Evolutionary conservation across 2,888 invertebrate species (phyloP), one percentile per base, ranked within the genome.

Genomic region (Idaea straminata): DNA sequence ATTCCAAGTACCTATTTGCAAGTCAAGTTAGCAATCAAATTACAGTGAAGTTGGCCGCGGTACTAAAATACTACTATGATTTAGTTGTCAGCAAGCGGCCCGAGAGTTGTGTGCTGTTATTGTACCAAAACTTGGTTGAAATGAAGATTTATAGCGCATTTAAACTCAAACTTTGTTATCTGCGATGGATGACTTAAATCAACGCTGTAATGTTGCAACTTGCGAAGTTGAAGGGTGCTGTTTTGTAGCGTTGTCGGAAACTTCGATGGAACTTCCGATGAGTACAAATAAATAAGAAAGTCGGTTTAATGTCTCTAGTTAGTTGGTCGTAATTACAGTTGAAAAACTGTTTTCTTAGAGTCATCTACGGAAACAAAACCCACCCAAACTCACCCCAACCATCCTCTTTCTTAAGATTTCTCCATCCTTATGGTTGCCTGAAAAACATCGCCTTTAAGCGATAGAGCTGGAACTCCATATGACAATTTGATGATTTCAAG

Each of bases 181-280:
- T 47, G 47, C 47, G 47, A 47, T 47, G 47, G 47, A 47, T 47
- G 13, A 47, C 47, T 47, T 47, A 13, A 47, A 47, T 47, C 47
- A 47, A 47, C 47, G 47, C 47, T 47, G 47, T 47, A 47, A 47
- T 47, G 47, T 47, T 47, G 47, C 47, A 13, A 47, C 7, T 47
- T 47, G 47, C 47, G 47, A 47, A 47, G 47, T 47, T 47, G 47
- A 47, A 47, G 47, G 47, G 47, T 47, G 47, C 47, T 47, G 47
- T 47, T 47, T 47, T 47, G 47, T 47, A 47, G 47, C 47, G 13
- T 7, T 47, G 47, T 47, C 47, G 47, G 47, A 47, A 36, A 47
- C 47, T 47, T 47, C 47, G 47, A 47, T 47, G 47, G 10, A 47
- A 47, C 47, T 47, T 47, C 13, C 47, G 13, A 47, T 47, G 47